phyloP scores from a whole-genome alignment of 2,113 vertebrate species.

The Dicentrarchus labrax region DNA sequence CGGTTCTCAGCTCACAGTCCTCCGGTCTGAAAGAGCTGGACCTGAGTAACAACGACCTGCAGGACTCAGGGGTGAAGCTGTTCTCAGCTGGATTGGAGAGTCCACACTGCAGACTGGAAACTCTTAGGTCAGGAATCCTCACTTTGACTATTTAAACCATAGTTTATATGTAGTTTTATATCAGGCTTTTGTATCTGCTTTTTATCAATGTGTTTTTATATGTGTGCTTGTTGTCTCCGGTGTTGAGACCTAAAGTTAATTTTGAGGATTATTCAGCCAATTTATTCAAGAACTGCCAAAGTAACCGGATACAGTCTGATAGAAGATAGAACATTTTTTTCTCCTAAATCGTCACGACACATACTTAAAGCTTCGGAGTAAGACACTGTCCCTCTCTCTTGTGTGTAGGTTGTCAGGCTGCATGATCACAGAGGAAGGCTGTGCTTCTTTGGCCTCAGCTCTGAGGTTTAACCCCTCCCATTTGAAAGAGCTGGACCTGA shows the following conservation, averaged over 20 bases:
- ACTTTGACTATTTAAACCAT: not conserved
- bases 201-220: no score
- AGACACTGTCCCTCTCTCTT: not conserved
- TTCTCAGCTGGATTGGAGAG: not conserved
- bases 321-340: no score
- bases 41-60: not conserved
- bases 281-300: no score
- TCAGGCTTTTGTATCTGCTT: no score
- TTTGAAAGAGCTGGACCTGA: not conserved
- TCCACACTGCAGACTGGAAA: not conserved
- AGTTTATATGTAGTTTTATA: no score
- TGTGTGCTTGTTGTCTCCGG: no score
- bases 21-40: not conserved
- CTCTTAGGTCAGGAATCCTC: not conserved
- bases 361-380: not conserved
- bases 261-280: no score
- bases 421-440: conserved; percentile 11
- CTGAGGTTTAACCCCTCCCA: not conserved
- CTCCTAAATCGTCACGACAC: no score
- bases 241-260: no score
- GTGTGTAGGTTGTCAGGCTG: conserved; percentile 7
- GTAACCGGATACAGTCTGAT: no score
- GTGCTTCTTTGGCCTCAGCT: conserved; percentile 1
- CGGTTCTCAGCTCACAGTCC: not conserved
- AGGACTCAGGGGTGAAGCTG: not conserved